These are phyloP conservation scores for Alentia gelatinosa DNA, from an alignment of 2,888 invertebrate genomes.

Conservation along the genomic window DNA sequence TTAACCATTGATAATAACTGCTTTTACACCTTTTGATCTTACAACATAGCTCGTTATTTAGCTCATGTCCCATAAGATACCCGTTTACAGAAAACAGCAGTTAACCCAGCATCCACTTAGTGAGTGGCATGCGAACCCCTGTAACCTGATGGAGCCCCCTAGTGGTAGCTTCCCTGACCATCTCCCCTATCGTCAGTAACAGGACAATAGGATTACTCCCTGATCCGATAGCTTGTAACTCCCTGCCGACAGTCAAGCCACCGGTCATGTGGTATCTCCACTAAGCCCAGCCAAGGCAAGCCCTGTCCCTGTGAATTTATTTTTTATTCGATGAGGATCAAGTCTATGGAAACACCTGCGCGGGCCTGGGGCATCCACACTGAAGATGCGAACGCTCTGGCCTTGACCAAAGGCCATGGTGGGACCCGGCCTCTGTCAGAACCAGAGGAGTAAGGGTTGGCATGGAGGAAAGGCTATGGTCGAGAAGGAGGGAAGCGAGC, in stretches of 20 bases:
- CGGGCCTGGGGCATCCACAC: not conserved
- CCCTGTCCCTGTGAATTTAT: not conserved
- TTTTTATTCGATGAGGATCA: not conserved
- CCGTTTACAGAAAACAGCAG: too few relatives aligned
- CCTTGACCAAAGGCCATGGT: not conserved
- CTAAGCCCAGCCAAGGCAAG: not conserved
- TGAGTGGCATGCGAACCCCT: not conserved
- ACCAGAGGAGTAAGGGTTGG: too few relatives aligned
- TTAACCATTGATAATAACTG: too few relatives aligned
- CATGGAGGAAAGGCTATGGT: not conserved
- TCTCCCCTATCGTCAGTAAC: not conserved
- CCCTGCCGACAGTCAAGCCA: not conserved
- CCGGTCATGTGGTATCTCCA: not conserved
- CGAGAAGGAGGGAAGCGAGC: not conserved
- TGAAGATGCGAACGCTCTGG: not conserved
- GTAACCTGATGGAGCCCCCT: not conserved
- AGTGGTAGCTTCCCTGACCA: not conserved
- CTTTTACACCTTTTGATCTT: too few relatives aligned
- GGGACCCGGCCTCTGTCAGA: not conserved
- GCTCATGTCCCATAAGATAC: too few relatives aligned
- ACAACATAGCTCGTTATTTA: too few relatives aligned
- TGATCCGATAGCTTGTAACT: conserved; percentile 9
- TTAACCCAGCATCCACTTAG: too few relatives aligned
- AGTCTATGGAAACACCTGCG: not conserved
- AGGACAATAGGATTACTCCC: conserved; percentile 11